Evolutionary conservation across 1,140 invertebrate genomes (phyloP).

Genomic region (Myzus persicae): DNA sequence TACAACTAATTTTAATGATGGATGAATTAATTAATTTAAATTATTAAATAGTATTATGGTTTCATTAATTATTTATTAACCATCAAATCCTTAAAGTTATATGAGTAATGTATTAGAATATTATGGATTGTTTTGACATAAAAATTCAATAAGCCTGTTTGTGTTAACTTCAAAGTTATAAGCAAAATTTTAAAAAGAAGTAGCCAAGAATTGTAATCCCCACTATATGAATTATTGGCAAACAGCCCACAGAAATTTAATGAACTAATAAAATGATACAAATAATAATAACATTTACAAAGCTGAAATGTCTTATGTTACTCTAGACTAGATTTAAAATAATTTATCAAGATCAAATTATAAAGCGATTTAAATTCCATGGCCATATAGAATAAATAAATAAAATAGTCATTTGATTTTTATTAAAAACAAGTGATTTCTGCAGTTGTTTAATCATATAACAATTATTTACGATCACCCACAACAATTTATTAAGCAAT

Average conservation of each 20-base stretch:
- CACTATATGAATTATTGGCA: not conserved
- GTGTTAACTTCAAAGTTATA: constrained; percentile 34
- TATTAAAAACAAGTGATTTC: not conserved
- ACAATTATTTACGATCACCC: not conserved
- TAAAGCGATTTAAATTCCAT: not conserved
- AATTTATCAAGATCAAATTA: constrained; percentile 36
- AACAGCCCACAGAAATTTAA: not conserved
- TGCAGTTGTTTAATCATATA: not conserved
- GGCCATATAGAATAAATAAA: not conserved
- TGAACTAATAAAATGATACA: constrained; percentile 48
- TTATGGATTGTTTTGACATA: not conserved
- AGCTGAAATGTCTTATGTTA: not conserved
- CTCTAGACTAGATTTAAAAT: constrained; percentile 31
- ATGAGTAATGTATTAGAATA: not conserved
- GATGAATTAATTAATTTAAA: not conserved
- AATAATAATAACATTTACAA: constrained; percentile 25
- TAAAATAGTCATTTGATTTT: not conserved
- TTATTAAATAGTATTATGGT: not conserved
- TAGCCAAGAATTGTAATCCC: constrained; percentile 12
- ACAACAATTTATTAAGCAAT: not conserved
- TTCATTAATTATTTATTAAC: not conserved
- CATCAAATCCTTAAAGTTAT: not conserved
- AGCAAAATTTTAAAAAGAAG: constrained; percentile 16
- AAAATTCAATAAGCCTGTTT: constrained; percentile 15
- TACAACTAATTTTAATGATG: not conserved